These are phyloP conservation scores for Sebastes itinus DNA, from an alignment of 2,797 vertebrate species.

Conservation along the genomic window DNA sequence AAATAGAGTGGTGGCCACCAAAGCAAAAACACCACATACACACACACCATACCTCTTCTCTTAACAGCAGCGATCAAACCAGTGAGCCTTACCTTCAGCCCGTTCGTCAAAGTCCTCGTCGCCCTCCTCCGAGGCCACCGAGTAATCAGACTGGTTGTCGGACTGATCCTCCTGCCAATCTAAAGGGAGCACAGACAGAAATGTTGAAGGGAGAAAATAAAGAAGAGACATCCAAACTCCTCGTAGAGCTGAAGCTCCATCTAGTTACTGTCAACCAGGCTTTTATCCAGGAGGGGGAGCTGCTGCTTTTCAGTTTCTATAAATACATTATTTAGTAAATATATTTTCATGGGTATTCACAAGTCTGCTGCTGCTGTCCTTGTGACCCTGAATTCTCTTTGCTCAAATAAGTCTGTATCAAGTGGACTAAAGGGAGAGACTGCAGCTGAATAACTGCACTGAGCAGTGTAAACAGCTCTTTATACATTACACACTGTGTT, in stretches of 20 bases:
- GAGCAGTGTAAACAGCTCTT: background rate
- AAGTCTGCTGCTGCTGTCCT: background rate
- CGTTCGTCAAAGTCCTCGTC: slow-evolving; percentile 98
- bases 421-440: background rate
- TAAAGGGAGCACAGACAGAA: slow-evolving; percentile 67
- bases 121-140: slow-evolving; percentile 97
- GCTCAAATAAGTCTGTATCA: background rate
- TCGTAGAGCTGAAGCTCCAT: background rate
- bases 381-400: background rate
- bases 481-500: too few relatives aligned
- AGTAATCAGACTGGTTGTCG: slow-evolving; percentile 99
- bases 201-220: background rate
- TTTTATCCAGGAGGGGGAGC: slow-evolving; percentile 30
- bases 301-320: background rate
- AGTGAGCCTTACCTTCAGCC: slow-evolving; percentile 87
- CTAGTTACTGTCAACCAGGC: background rate
- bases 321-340: background rate
- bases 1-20: background rate
- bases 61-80: background rate
- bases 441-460: background rate
- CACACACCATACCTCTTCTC: background rate
- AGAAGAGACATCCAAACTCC: background rate
- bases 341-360: background rate
- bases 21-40: too few relatives aligned
- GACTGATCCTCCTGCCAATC: slow-evolving; percentile 99